Evolutionary conservation across 2,797 vertebrate species (phyloP), one percentile per base, ranked within the genome.

Genomic region (Sebastiscus albofasciatus): DNA sequence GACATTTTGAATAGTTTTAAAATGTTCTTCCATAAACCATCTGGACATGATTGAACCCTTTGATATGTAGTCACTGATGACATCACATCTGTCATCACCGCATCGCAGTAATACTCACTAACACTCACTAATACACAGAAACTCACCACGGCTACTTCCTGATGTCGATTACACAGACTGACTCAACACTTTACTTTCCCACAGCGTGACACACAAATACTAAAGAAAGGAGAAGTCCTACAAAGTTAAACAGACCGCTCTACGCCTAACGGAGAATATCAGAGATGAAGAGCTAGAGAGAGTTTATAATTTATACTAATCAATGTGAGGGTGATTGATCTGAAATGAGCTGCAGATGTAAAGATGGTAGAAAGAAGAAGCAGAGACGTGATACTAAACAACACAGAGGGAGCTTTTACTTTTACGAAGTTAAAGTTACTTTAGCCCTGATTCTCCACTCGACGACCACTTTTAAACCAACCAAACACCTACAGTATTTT

Each of bases 81-180:
- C 64, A 56, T 72, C 76, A 75, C 8, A 34, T 74, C 56, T 62
- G 18, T 42, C 29, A 31, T 18, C 1, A 42, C 14, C 4, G 14
- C 3, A 5, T 0, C 5, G 13, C 8, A 0, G 36, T 39, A 39
- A 39, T 14, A 39, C 36, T 39, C 36, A 36, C 46, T 4, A 33
- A 66, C 4, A 27, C 59, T n/a, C 7, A 39, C 52, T 61, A 11
- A 36, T 0, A 9, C 58, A 12, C 13, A 66, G 65, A 73, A 70
- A 59, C 16, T 11, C 14, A 5, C 26, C 13, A 9, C 9, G 39
- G 26, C 33, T 33, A 20, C 58, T 80, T 80, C 52, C 58, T 65
- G 74, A 52, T 33, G 20, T 22, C 3, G 34, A 84, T 85, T 80
- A 77, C 20, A 62, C 20, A 62, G n/a, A 67, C 26, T 46, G 29